Conservation (phyloP, 1,140 invertebrate genomes). For the Rhysida immarginata region DNA sequence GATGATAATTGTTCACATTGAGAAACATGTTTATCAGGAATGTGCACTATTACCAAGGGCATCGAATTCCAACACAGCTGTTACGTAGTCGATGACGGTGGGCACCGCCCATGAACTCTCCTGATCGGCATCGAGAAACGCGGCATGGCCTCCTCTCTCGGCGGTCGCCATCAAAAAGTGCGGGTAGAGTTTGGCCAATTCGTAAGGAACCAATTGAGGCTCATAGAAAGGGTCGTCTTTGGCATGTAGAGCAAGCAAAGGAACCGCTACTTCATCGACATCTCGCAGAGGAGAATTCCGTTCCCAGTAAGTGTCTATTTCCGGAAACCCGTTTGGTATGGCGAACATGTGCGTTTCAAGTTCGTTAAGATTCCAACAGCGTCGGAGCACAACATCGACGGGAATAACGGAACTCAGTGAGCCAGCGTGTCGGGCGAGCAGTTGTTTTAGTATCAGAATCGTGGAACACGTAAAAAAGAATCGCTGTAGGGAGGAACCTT, state of each 20-base stretch:
- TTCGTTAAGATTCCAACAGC: constrained; percentile 14
- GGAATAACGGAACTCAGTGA: constrained; percentile 18
- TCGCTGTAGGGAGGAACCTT: not conserved
- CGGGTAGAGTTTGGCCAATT: constrained; percentile 23
- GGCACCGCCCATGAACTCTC: not conserved
- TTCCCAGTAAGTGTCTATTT: constrained; percentile 24
- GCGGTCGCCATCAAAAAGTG: constrained; percentile 23
- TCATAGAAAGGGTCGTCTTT: constrained; percentile 23
- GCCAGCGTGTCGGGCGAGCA: constrained; percentile 16
- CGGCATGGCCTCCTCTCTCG: constrained; percentile 24
- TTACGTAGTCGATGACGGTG: constrained; percentile 5
- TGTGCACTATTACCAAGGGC: no score
- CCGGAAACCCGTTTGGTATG: constrained; percentile 17
- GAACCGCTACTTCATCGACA: constrained; percentile 24
- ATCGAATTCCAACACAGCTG: constrained; percentile 3
- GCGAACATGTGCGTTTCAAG: constrained; percentile 20
- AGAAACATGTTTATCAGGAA: no score
- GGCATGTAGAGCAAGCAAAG: constrained; percentile 23
- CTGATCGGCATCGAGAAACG: constrained; percentile 16
- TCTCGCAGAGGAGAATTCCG: constrained; percentile 24
- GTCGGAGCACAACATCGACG: constrained; percentile 12
- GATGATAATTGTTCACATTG: no score
- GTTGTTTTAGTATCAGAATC: constrained; percentile 11
- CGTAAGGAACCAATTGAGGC: constrained; percentile 21
- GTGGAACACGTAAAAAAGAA: not conserved